A percentile compares a stretch with the other conserved stretches of the same genome.
phyloP scores from a whole-genome alignment of 1,140 invertebrate species.

The Leptinotarsa defecta region DNA sequence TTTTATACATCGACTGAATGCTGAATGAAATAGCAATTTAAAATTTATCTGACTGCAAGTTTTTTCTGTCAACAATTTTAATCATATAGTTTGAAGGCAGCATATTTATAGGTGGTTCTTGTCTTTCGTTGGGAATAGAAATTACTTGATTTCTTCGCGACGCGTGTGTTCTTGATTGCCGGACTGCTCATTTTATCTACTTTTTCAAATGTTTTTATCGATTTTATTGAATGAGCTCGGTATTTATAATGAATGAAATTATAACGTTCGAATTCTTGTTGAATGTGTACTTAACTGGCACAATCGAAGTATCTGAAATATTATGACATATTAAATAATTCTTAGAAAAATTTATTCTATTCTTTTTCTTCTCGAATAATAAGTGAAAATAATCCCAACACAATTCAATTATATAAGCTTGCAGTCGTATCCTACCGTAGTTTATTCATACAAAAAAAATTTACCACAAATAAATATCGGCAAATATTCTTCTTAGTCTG shows the following conservation, averaged over 20 bases:
- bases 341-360: too few species aligned
- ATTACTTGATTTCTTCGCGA: conserved; percentile 36
- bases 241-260: not conserved
- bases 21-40: conserved; percentile 38
- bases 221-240: not conserved
- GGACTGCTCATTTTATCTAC: not conserved
- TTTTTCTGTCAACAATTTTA: conserved; percentile 39
- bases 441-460: too few species aligned
- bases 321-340: too few species aligned
- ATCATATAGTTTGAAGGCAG: conserved; percentile 42
- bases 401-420: too few species aligned
- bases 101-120: conserved; percentile 37
- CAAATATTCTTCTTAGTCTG: too few species aligned
- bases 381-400: too few species aligned
- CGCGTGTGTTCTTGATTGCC: conserved; percentile 36
- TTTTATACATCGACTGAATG: conserved; percentile 21
- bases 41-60: conserved; percentile 38
- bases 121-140: conserved; percentile 34
- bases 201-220: not conserved
- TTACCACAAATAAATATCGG: too few species aligned
- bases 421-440: too few species aligned
- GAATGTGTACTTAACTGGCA: too few species aligned
- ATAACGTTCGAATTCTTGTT: not conserved
- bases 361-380: too few species aligned
- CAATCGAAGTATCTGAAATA: too few species aligned